A percentile compares a stretch with the other conserved stretches of the same genome.
Evolutionary conservation across 2,888 invertebrate species (phyloP).

Genomic region (Junonia oenone): DNA sequence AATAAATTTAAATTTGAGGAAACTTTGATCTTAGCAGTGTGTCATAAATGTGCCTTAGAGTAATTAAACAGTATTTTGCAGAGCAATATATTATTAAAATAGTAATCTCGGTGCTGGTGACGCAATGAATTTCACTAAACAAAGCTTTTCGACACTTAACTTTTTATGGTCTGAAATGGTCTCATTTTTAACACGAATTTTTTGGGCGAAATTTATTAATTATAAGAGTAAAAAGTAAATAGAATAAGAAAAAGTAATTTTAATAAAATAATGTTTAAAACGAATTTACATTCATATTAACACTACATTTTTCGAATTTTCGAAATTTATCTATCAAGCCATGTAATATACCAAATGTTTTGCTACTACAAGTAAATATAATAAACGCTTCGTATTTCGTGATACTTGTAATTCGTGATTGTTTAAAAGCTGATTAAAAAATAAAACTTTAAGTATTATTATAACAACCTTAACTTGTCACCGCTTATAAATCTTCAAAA

Average conservation of each 20-base stretch:
- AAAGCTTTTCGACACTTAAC: neutral
- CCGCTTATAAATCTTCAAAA: too few species aligned
- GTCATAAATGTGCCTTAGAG: constrained; percentile 24
- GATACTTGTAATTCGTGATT: neutral
- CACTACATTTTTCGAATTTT: neutral
- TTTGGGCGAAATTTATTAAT: neutral
- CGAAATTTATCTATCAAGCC: neutral
- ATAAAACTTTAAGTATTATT: too few species aligned
- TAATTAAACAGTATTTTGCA: constrained; percentile 21
- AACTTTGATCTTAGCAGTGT: neutral
- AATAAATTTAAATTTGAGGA: neutral
- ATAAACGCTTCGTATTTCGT: neutral
- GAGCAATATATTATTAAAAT: constrained; percentile 9
- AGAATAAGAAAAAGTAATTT: neutral
- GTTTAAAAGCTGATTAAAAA: neutral
- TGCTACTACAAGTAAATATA: neutral
- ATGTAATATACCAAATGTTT: neutral
- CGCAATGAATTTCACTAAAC: neutral
- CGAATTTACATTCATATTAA: neutral
- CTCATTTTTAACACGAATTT: neutral
- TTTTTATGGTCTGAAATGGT: neutral
- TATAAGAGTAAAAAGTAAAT: neutral
- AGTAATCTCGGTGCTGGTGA: constrained; percentile 9
- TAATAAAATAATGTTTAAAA: neutral
- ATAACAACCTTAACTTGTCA: too few species aligned